These are phyloP conservation scores for Syngnathus typhle DNA, from an alignment of 2,113 vertebrate species.

Conservation along the genomic window DNA sequence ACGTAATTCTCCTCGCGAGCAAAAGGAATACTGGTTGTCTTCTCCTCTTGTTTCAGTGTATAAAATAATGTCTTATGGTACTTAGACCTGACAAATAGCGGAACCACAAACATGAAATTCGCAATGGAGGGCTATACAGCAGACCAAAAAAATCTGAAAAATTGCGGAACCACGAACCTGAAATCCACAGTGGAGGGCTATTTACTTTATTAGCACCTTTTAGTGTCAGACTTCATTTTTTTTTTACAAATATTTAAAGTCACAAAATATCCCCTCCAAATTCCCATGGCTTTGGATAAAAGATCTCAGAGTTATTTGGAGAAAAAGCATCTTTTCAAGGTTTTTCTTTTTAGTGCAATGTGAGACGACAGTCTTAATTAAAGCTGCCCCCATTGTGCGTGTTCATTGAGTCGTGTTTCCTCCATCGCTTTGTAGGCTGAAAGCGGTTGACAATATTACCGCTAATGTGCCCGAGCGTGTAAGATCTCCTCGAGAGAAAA, in stretches of 20 bases:
- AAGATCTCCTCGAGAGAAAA: slow-evolving; percentile 32
- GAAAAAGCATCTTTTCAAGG: slow-evolving; percentile 46
- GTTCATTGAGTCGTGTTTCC: slow-evolving; percentile 45
- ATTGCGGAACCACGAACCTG: too few relatives aligned
- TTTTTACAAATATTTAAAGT: neutral
- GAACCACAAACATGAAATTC: too few relatives aligned
- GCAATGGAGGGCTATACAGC: too few relatives aligned
- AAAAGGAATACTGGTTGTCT: too few relatives aligned
- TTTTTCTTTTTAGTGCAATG: slow-evolving; percentile 55
- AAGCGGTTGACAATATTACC: slow-evolving; percentile 59
- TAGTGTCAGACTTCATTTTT: neutral
- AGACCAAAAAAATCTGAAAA: too few relatives aligned
- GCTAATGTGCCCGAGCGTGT: slow-evolving; percentile 16
- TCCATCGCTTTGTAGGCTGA: slow-evolving; percentile 54
- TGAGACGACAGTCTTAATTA: slow-evolving; percentile 65
- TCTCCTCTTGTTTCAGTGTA: too few relatives aligned
- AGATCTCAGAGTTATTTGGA: slow-evolving; percentile 35
- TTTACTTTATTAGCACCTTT: neutral
- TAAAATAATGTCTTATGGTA: too few relatives aligned
- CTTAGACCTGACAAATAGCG: too few relatives aligned
- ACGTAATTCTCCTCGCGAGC: too few relatives aligned
- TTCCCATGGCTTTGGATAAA: neutral
- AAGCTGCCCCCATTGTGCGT: slow-evolving; percentile 62
- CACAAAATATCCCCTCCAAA: neutral
- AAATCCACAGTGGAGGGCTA: too few relatives aligned